Conservation (phyloP, 1,140 invertebrate genomes). For the Anthonomus grandis region DNA sequence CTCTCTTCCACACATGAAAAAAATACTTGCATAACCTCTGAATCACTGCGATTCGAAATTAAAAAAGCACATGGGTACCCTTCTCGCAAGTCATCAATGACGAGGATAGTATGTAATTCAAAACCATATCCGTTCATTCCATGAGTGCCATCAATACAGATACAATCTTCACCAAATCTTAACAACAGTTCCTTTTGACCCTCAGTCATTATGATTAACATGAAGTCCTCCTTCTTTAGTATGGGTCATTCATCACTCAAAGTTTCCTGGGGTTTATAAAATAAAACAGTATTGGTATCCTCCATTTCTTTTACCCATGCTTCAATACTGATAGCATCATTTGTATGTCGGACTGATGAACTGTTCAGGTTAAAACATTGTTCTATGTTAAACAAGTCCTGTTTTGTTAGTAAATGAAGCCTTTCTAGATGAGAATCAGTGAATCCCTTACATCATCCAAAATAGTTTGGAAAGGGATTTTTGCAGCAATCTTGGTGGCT, state of each 20-base stretch:
- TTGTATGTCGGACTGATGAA: slow-evolving; percentile 13
- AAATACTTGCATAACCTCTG: too few species aligned
- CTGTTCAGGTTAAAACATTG: slow-evolving; percentile 2
- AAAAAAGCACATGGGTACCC: too few species aligned
- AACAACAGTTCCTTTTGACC: slow-evolving; percentile 3
- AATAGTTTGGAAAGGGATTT: slow-evolving; percentile 1
- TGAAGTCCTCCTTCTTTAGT: slow-evolving; percentile 24
- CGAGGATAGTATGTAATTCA: too few species aligned
- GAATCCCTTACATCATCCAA: slow-evolving; percentile 11
- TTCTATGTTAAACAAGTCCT: slow-evolving; percentile 10
- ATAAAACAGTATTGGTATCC: slow-evolving; percentile 16
- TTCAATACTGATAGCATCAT: slow-evolving; percentile 8
- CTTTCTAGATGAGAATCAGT: neutral
- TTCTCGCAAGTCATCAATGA: too few species aligned
- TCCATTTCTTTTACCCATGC: slow-evolving; percentile 13
- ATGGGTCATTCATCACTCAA: slow-evolving; percentile 5
- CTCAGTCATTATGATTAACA: slow-evolving; percentile 23
- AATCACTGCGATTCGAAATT: too few species aligned
- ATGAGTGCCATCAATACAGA: slow-evolving; percentile 17
- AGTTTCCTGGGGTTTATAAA: slow-evolving; percentile 24
- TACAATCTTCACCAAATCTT: slow-evolving; percentile 11
- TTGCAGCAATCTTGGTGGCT: slow-evolving; percentile 3
- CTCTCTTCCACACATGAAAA: neutral
- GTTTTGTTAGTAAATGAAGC: neutral
- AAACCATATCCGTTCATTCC: slow-evolving; percentile 14